Evolutionary conservation across 2,888 invertebrate genomes (phyloP).

Genomic region (Andrena trimmerana): DNA sequence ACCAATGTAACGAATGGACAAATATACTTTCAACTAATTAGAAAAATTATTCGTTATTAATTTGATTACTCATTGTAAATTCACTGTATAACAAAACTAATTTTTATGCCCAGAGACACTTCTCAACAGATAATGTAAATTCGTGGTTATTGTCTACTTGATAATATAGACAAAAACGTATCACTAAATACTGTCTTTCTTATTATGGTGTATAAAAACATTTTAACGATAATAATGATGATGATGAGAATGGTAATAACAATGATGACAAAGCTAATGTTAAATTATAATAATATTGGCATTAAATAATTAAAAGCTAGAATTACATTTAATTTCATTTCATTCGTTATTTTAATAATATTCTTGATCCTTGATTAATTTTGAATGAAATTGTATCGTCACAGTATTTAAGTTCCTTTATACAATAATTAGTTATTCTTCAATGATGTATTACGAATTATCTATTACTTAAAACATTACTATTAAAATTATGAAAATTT

Average conservation of each 20-base stretch:
- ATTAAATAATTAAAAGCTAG: not conserved
- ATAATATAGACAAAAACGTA: not conserved
- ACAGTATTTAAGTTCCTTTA: not conserved
- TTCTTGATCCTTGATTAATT: not conserved
- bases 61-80: not conserved
- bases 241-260: not conserved
- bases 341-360: not conserved
- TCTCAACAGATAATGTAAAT: not conserved
- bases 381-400: constrained; percentile 7
- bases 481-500: constrained; percentile 6
- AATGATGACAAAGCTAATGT: not conserved
- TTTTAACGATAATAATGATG: not conserved
- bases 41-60: not conserved
- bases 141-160: not conserved
- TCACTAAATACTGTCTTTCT: not conserved
- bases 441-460: not conserved
- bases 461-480: constrained; percentile 15
- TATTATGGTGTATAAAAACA: not conserved
- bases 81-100: not conserved
- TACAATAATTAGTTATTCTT: not conserved
- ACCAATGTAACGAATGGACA: not conserved
- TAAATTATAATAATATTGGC: too few species aligned
- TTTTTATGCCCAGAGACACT: not conserved
- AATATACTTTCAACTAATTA: not conserved
- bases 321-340: not conserved